phyloP scores from a whole-genome alignment of 2,888 invertebrate genomes.

The Yponomeuta malinellus region DNA sequence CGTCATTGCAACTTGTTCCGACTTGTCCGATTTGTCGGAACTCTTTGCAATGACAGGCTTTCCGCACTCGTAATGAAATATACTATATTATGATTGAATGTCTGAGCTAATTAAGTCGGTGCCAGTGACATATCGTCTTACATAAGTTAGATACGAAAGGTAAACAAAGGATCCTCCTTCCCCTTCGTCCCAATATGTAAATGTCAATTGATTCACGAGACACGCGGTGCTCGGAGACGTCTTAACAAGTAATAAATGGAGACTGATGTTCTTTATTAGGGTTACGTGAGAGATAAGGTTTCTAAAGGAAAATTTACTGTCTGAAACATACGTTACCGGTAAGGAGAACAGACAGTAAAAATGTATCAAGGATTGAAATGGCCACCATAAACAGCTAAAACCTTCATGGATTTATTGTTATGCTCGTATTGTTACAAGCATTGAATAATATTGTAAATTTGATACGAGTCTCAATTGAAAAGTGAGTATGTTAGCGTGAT shows the following conservation, averaged over 20 bases:
- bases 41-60: too few relatives aligned
- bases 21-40: too few relatives aligned
- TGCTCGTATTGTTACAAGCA: too few relatives aligned
- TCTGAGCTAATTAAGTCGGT: background rate
- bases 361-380: background rate
- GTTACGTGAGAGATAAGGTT: background rate
- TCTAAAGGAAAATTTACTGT: background rate
- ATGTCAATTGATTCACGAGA: conserved; percentile 7
- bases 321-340: background rate
- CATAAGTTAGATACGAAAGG: background rate
- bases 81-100: background rate
- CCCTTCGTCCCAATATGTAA: conserved; percentile 1
- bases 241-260: background rate
- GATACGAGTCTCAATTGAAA: too few relatives aligned
- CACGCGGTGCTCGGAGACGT: conserved; percentile 1
- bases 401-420: too few relatives aligned
- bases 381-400: too few relatives aligned
- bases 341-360: background rate
- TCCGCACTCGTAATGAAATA: too few relatives aligned
- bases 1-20: too few relatives aligned
- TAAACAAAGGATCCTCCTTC: background rate
- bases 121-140: background rate
- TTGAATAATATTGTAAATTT: too few relatives aligned
- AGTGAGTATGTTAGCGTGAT: too few relatives aligned
- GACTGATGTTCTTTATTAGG: background rate